Evolutionary conservation across 2,113 vertebrate species (phyloP).

Genomic region (Neomonachus schauinslandi): DNA sequence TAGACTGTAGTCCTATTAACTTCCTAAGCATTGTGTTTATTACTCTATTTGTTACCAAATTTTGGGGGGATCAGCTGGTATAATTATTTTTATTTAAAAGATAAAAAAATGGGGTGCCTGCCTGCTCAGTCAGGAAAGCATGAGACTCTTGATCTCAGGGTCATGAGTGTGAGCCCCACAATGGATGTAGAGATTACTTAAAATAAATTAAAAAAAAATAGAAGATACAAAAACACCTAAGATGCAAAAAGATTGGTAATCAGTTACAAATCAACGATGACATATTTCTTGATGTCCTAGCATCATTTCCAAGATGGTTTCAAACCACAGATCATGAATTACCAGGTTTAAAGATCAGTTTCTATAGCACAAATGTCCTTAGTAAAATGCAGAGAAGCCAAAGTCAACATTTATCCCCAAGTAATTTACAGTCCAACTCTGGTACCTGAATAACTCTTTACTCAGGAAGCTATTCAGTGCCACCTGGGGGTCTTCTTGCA

Average conservation of each 20-base stretch:
- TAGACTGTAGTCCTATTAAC: background rate
- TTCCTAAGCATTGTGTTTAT: background rate
- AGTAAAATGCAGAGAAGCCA: conserved; percentile 9
- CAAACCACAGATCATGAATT: conserved; percentile 31
- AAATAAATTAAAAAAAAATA: background rate
- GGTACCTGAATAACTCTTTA: background rate
- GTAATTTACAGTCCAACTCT: background rate
- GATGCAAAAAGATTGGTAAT: background rate
- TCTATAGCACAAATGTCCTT: conserved; percentile 6
- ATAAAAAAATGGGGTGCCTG: background rate
- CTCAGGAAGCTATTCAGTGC: background rate
- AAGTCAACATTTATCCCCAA: conserved; percentile 27
- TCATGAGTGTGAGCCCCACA: background rate
- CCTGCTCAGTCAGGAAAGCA: background rate
- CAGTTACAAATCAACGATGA: conserved; percentile 5
- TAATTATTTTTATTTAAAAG: conserved; percentile 20
- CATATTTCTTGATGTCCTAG: background rate
- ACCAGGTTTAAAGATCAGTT: background rate
- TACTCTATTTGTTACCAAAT: background rate
- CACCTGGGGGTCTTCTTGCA: background rate
- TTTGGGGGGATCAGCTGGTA: background rate
- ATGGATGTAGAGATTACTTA: background rate
- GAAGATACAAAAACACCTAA: background rate
- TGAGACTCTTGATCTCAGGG: background rate
- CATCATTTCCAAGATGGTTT: conserved; percentile 13